These are phyloP conservation scores for Karalla daura DNA, from an alignment of 2,797 vertebrate species.

Conservation along the genomic window DNA sequence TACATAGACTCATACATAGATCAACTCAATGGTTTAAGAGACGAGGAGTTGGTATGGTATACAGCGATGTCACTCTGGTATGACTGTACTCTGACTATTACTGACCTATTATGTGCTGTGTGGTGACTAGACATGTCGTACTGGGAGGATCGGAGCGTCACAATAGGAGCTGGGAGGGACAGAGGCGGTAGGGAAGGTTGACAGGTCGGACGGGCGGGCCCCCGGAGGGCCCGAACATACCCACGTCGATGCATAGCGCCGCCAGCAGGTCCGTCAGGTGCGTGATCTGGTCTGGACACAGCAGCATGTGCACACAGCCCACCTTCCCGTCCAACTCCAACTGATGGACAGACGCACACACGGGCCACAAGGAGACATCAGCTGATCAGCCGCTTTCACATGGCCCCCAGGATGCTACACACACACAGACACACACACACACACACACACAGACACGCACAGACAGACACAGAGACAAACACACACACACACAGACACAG, in stretches of 20 bases:
- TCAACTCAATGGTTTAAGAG: too few species aligned
- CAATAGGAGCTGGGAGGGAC: too few species aligned
- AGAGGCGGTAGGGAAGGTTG: too few species aligned
- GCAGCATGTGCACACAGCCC: slow-evolving; percentile 91
- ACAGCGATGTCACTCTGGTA: neutral
- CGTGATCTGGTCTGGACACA: slow-evolving; percentile 88
- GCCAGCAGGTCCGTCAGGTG: slow-evolving; percentile 88
- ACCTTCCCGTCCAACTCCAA: slow-evolving; percentile 92
- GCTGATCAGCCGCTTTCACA: neutral
- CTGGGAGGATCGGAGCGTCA: too few species aligned
- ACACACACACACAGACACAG: too few species aligned
- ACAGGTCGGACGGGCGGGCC: too few species aligned
- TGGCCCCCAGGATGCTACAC: neutral
- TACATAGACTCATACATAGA: too few species aligned
- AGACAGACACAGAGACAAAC: neutral
- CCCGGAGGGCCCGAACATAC: too few species aligned
- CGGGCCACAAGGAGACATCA: neutral
- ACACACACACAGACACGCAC: neutral
- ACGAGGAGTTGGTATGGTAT: too few species aligned
- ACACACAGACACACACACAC: neutral
- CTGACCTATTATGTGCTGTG: too few species aligned
- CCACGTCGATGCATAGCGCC: slow-evolving; percentile 87
- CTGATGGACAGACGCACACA: slow-evolving; percentile 69
- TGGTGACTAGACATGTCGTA: too few species aligned
- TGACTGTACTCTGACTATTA: neutral